phyloP scores from a whole-genome alignment of 2,797 vertebrate species.

The Caiman crocodilus region DNA sequence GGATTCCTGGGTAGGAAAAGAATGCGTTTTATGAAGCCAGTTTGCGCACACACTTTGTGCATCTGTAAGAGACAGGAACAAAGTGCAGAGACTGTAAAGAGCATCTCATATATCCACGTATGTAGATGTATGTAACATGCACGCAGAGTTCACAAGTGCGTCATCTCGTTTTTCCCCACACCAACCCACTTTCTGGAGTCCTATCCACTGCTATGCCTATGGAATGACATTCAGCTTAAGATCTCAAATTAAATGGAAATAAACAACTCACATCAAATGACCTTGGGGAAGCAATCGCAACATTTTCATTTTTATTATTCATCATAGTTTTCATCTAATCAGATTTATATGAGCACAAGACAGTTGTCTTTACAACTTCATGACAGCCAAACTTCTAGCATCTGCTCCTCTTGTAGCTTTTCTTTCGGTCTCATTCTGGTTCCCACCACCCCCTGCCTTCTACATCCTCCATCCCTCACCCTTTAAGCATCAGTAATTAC shows the following conservation, averaged over 20 bases:
- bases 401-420: neutral
- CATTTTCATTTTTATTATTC: slow-evolving; percentile 76
- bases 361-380: neutral
- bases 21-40: neutral
- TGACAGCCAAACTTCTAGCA: neutral
- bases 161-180: slow-evolving; percentile 51
- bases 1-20: neutral
- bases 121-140: slow-evolving; percentile 10
- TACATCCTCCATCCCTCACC: neutral
- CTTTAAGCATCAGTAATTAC: neutral
- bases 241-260: slow-evolving; percentile 49
- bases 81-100: neutral
- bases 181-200: slow-evolving; percentile 48
- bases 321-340: slow-evolving; percentile 41
- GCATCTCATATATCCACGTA: neutral
- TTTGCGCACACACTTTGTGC: neutral
- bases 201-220: slow-evolving; percentile 37
- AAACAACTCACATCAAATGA: slow-evolving; percentile 66
- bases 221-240: slow-evolving; percentile 41
- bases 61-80: too few relatives aligned
- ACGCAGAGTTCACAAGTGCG: slow-evolving; percentile 48
- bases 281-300: slow-evolving; percentile 65
- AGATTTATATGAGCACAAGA: slow-evolving; percentile 6
- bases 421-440: neutral
- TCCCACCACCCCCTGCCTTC: accelerated